phyloP scores from a whole-genome alignment of 2,797 vertebrate species.

The Notolabrus celidotus region DNA sequence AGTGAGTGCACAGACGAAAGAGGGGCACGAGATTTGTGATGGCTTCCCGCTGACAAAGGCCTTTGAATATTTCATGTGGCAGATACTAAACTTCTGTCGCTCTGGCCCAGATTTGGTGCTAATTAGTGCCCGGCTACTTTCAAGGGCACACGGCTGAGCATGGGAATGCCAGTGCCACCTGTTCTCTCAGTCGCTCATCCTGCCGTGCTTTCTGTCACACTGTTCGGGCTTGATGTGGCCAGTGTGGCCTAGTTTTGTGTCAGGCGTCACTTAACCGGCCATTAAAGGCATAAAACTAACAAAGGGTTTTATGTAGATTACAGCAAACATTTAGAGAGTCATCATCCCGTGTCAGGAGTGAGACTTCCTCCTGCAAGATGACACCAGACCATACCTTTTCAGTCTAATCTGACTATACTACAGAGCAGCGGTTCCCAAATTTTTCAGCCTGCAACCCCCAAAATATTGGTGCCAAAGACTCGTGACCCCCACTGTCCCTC shows the following conservation, averaged over 20 bases:
- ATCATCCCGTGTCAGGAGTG: too few relatives aligned
- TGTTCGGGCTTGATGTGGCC: constrained; percentile 7
- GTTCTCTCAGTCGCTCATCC: constrained; percentile 49
- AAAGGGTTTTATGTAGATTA: too few relatives aligned
- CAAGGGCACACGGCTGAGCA: constrained; percentile 60
- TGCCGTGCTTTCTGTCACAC: constrained; percentile 1
- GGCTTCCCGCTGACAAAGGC: constrained; percentile 65
- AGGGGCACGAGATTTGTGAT: constrained; percentile 46
- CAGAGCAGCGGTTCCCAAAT: too few relatives aligned
- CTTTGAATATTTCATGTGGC: constrained; percentile 79
- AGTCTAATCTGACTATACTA: too few relatives aligned
- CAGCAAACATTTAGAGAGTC: too few relatives aligned
- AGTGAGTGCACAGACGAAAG: constrained; percentile 12
- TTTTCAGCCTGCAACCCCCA: too few relatives aligned
- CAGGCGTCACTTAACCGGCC: not conserved
- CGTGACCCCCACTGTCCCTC: too few relatives aligned
- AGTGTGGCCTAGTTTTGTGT: constrained; percentile 36
- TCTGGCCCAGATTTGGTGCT: constrained; percentile 80
- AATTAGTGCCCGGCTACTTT: constrained; percentile 78
- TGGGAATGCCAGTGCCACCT: constrained; percentile 69
- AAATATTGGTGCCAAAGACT: too few relatives aligned
- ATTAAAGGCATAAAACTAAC: not conserved
- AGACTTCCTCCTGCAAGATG: too few relatives aligned
- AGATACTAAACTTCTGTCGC: constrained; percentile 74
- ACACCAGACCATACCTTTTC: too few relatives aligned